Percentiles rank a stretch among this genome's conserved stretches.
These are phyloP conservation scores for Campoletis raptor DNA, from an alignment of 2,888 invertebrate genomes.

Conservation along the genomic window DNA sequence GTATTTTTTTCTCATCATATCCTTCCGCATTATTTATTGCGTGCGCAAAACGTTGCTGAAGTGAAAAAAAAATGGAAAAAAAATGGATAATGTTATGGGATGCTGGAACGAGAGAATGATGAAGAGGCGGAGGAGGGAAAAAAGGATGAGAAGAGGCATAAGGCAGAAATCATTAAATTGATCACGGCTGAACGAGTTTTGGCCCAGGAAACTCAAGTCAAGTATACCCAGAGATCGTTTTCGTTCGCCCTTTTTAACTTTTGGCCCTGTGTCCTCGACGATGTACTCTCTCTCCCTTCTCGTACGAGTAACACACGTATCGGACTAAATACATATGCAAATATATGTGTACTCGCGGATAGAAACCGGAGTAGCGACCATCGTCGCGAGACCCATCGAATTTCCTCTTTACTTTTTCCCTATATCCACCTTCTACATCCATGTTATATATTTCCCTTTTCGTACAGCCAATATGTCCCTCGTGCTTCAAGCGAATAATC, in stretches of 20 bases:
- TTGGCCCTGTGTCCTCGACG: slow-evolving; percentile 69
- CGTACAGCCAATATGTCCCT: slow-evolving; percentile 69
- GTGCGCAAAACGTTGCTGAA: neutral
- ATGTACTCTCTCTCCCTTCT: slow-evolving; percentile 24
- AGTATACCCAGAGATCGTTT: slow-evolving; percentile 71
- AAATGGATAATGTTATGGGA: slow-evolving; percentile 38
- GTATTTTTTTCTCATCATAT: slow-evolving; percentile 32
- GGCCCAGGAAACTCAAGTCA: slow-evolving; percentile 66
- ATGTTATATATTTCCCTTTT: slow-evolving; percentile 52
- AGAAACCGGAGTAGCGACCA: slow-evolving; percentile 19
- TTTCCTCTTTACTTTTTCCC: slow-evolving; percentile 38
- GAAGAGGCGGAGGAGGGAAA: slow-evolving; percentile 22
- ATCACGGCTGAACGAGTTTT: slow-evolving; percentile 78
- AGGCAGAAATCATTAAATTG: slow-evolving; percentile 81
- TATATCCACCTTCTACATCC: slow-evolving; percentile 22
- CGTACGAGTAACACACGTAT: slow-evolving; percentile 66
- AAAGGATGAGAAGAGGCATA: slow-evolving; percentile 49
- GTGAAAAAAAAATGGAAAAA: slow-evolving; percentile 26
- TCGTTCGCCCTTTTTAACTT: slow-evolving; percentile 82
- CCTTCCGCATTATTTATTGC: slow-evolving; percentile 19
- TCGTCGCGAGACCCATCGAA: slow-evolving; percentile 41
- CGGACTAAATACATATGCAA: slow-evolving; percentile 83
- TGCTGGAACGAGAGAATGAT: slow-evolving; percentile 5
- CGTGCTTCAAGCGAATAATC: slow-evolving; percentile 78
- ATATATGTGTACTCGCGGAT: slow-evolving; percentile 74